phyloP scores from a whole-genome alignment of 2,113 vertebrate species.

The Physeter macrocephalus region DNA sequence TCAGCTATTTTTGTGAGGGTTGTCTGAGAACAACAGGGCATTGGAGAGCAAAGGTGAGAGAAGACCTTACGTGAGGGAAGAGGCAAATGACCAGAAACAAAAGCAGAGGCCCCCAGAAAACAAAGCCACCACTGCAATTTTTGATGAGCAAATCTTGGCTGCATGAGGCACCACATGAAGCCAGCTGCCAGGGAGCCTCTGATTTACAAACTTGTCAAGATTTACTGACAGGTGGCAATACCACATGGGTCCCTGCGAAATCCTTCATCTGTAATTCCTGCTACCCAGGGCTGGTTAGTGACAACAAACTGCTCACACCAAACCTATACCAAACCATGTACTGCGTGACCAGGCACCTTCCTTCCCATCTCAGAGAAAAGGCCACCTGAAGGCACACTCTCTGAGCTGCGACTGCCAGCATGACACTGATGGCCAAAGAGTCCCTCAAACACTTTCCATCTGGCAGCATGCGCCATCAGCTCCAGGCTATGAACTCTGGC shows the following conservation, averaged over 20 bases:
- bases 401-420: not conserved
- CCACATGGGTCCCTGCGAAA: constrained; percentile 36
- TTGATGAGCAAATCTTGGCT: constrained; percentile 36
- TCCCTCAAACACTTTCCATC: not conserved
- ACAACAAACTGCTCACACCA: constrained; percentile 40
- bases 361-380: not conserved
- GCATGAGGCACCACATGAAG: not conserved
- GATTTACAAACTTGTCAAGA: constrained; percentile 66
- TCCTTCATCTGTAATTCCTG: constrained; percentile 31
- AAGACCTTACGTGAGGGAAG: not conserved
- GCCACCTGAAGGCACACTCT: not conserved
- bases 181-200: constrained; percentile 49
- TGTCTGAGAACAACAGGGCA: not conserved
- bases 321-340: not conserved
- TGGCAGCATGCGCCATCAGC: not conserved
- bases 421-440: not conserved
- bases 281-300: constrained; percentile 1
- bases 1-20: not conserved
- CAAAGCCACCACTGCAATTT: not conserved
- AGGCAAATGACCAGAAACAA: constrained; percentile 1
- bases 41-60: not conserved
- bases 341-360: not conserved
- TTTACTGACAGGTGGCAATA: constrained; percentile 68
- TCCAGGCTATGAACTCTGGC: not conserved
- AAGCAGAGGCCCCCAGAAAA: not conserved